Evolutionary conservation across 2,113 vertebrate species (phyloP), one percentile per base, ranked within the genome.

Genomic region (Melanocharis versteri): DNA sequence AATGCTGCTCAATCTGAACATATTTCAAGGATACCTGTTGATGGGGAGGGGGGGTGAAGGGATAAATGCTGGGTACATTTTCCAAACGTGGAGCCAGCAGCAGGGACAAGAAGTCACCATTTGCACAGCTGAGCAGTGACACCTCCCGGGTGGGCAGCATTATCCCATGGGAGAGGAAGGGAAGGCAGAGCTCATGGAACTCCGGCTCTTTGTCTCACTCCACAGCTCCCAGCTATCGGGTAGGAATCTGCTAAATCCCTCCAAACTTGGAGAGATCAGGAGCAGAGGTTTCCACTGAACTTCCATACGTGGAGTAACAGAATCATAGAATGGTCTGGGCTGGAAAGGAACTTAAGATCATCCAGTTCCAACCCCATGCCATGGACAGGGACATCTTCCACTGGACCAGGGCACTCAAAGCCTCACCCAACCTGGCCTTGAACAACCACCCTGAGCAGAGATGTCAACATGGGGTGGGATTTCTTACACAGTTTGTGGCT

Each of bases 101-200:
- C 39, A 62, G 47, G 62, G 65, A 57, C 21, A 50, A 45, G 30
- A 78, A 62, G 73, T 73, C 58, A 39, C 3, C 31, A 11, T 2
- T 18, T 42, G 22, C 20, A 10, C 18, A 64, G 35, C 1, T 50
- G 44, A 40, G 57, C 39, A 62, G 8, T 11, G 60, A 75, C 57
- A 54, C 20, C 50, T 45, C 5, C 2, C n/a, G 16, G 1, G 0
- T 28, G 53, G 11, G 64, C 58, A 22, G 5, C 1, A 28, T 2
- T 12, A 33, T 4, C 37, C 40, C 6, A 8, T 1, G 1, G 13
- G 9, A 83, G 37, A 72, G 33, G 45, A 81, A 53, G 21, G 31
- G 37, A 69, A 79, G 48, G 54, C 35, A 73, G 37, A 65, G 61
- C 14, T 45, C 30, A 0, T 1, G 10, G 26, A 76, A 51, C 13